phyloP scores from a whole-genome alignment of 2,888 invertebrate genomes.

The Eristalinus sepulchralis region DNA sequence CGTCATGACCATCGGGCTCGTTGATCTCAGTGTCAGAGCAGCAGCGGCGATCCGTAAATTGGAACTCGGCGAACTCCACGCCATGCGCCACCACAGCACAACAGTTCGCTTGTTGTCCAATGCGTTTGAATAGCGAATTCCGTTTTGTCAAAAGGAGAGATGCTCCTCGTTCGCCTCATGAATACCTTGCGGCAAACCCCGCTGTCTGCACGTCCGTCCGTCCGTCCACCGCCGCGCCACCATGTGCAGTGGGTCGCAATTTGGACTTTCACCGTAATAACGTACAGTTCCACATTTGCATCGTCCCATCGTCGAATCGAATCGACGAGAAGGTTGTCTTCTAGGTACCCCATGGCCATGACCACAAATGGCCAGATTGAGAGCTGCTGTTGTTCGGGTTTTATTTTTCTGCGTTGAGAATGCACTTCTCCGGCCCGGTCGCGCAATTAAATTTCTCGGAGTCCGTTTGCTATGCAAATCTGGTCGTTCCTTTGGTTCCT shows the following conservation, averaged over 20 bases:
- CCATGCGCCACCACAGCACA: background rate
- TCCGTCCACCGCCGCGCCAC: background rate
- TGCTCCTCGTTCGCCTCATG: conserved; percentile 47
- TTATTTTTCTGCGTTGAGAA: conserved; percentile 26
- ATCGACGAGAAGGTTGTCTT: background rate
- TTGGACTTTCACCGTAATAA: conserved; percentile 69
- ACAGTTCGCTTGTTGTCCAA: conserved; percentile 47
- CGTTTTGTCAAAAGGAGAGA: conserved; percentile 53
- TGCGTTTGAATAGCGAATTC: conserved; percentile 57
- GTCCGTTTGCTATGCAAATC: conserved; percentile 71
- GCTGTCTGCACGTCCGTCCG: too few relatives aligned
- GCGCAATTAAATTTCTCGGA: conserved; percentile 64
- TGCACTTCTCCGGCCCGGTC: conserved; percentile 30
- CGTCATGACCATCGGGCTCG: conserved; percentile 45
- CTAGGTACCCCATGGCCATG: conserved; percentile 36
- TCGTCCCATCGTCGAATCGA: background rate
- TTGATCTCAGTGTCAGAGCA: conserved; percentile 55
- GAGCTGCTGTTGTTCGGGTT: background rate
- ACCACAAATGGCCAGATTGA: conserved; percentile 53
- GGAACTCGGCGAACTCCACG: conserved; percentile 35
- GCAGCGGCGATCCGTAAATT: conserved; percentile 62
- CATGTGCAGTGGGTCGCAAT: conserved; percentile 36
- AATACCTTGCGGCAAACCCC: conserved; percentile 52
- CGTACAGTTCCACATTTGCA: conserved; percentile 56
- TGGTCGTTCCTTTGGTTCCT: background rate